Evolutionary conservation across 2,888 invertebrate genomes (phyloP).

Genomic region (Amaurobius ferox): DNA sequence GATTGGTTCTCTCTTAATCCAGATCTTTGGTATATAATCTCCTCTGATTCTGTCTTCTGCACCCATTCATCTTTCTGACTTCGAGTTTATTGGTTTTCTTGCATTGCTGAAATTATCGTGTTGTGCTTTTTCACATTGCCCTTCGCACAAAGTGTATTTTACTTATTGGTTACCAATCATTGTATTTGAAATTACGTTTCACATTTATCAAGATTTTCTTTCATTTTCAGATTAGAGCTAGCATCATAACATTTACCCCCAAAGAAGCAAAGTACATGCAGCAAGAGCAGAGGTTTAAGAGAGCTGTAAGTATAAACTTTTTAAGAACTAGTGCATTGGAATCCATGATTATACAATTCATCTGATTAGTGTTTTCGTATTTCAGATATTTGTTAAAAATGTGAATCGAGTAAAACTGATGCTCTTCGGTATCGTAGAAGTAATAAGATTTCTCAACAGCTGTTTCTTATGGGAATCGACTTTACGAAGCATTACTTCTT

Average conservation of each 20-base stretch:
- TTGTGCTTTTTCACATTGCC: no score
- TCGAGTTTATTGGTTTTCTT: no score
- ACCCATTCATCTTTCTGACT: no score
- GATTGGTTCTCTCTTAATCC: no score
- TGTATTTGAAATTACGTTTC: no score
- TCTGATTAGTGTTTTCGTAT: not conserved
- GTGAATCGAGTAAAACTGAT: conserved; percentile 94
- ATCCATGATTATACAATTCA: not conserved
- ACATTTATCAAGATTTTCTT: not conserved
- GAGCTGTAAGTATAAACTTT: conserved; percentile 81
- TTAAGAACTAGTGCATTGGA: not conserved
- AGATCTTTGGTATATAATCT: no score
- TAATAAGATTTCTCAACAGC: conserved; percentile 93
- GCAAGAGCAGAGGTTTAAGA: conserved; percentile 95
- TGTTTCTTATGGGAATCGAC: conserved; percentile 98
- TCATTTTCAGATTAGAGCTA: conserved; percentile 85
- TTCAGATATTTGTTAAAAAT: conserved; percentile 89
- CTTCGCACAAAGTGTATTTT: no score
- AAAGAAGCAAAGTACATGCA: conserved; percentile 96
- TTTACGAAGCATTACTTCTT: conserved; percentile 87
- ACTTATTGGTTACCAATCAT: no score
- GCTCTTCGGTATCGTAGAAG: conserved; percentile 90
- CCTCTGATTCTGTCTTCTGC: no score
- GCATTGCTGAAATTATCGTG: no score
- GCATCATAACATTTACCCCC: conserved; percentile 93